Percentiles rank a stretch among this genome's conserved stretches.
Conservation (phyloP, 2,888 invertebrate species). For the Plebejus argus region DNA sequence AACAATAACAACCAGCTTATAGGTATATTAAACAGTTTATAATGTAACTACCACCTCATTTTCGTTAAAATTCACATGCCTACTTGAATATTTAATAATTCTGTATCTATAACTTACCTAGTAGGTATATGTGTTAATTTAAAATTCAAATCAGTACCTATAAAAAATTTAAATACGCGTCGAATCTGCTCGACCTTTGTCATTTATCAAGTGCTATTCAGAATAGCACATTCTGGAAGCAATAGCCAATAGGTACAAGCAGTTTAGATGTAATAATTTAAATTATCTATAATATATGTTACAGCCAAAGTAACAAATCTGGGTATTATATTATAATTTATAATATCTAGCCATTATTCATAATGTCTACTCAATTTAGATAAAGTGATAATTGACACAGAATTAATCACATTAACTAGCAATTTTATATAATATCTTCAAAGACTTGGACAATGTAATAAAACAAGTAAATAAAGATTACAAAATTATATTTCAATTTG, state of each 20-base stretch:
- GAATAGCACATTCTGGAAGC: not conserved
- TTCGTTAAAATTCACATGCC: not conserved
- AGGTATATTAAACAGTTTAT: not conserved
- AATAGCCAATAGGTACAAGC: not conserved
- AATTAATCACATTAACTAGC: no score
- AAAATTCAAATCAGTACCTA: conserved; percentile 7
- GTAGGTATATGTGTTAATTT: not conserved
- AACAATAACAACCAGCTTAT: not conserved
- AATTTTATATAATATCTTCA: no score
- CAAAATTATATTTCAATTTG: no score
- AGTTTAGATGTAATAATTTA: no score
- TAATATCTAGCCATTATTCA: no score
- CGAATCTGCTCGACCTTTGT: conserved; percentile 9
- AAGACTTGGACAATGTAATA: no score
- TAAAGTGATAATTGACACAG: no score
- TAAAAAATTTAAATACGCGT: not conserved
- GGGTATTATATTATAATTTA: no score
- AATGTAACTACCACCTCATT: not conserved
- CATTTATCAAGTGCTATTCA: conserved; percentile 1
- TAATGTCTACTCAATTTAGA: no score
- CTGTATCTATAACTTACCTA: not conserved
- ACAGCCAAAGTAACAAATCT: no score
- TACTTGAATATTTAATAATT: conserved; percentile 7
- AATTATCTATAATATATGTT: no score
- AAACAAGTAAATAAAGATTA: no score